A percentile compares a stretch with the other conserved stretches of the same genome.
These are phyloP conservation scores for Burhinus oedicnemus DNA, from an alignment of 2,113 vertebrate species.

Conservation along the genomic window DNA sequence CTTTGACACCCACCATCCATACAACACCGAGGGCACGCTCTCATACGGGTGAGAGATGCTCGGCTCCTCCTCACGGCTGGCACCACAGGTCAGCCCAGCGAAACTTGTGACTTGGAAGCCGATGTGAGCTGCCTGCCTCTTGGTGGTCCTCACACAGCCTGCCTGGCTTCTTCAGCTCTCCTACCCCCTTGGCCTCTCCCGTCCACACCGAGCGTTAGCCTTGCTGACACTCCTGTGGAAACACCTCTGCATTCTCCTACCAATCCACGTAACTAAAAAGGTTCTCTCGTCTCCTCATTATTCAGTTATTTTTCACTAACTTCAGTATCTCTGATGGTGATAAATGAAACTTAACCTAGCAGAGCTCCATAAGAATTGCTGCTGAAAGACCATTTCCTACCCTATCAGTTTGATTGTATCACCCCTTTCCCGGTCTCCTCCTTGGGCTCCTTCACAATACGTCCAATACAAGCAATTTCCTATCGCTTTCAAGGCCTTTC, in stretches of 20 bases:
- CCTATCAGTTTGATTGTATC: not conserved
- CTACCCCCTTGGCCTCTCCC: not conserved
- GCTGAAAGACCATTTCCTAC: not conserved
- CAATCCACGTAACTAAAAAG: accelerated
- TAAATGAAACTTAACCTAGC: not conserved
- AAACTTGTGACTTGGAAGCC: not conserved
- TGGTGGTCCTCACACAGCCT: not conserved
- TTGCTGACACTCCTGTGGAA: not conserved
- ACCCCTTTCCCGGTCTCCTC: not conserved
- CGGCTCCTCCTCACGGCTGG: accelerated
- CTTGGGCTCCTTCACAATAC: not conserved
- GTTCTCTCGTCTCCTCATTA: not conserved
- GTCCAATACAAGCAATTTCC: not conserved
- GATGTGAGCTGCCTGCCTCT: too few relatives aligned
- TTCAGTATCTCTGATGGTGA: not conserved
- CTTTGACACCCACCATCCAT: not conserved
- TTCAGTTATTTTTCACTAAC: not conserved
- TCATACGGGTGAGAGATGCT: not conserved
- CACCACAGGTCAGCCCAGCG: not conserved
- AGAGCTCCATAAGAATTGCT: not conserved
- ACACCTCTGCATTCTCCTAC: not conserved
- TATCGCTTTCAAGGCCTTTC: not conserved
- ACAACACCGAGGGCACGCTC: not conserved
- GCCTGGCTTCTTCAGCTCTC: not conserved
- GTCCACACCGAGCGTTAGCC: accelerated